Evolutionary conservation across 2,113 vertebrate species (phyloP), one percentile per base, ranked within the genome.

Genomic region (Hyperoodon ampullatus): DNA sequence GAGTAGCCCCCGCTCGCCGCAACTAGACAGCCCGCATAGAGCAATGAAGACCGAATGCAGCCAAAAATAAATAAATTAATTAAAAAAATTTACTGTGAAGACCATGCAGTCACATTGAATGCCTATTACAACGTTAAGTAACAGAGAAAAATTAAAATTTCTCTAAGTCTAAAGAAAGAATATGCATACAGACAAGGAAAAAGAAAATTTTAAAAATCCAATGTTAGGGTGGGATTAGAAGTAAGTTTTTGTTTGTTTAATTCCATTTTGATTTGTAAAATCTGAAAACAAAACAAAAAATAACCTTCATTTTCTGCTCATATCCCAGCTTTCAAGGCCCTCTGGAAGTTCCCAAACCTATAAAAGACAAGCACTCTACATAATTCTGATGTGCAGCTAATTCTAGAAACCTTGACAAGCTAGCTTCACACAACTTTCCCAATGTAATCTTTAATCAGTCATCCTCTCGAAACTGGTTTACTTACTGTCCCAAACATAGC

Each of bases 241-340:
- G 10, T 68, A 18, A 90, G 39, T 63, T 70, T 71, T n/a, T 50
- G n/a, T 12, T 78, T 78, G 19, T 60, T 90, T 60, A 80, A 13
- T 88, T 88, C 16, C n/a, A 84, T 39, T 53, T 8, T 63, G 63
- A 61, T 60, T 72, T 93, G 35, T 72, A 90, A 87, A 88, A 53
- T 83, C 14, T 55, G 71, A 84, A 87, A 92, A 26, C 19, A 93
- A 66, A 87, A 88, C 8, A 84, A 93, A 92, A 92, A 68, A 78
- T 30, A 70, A 93, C 53, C 8, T 58, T 88, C 18, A 92, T 65
- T 94, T 78, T 86, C n/a, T 82, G 23, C 24, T 82, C 72, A 90
- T 0, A 42, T 10, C 26, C 10, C 39, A 83, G 42, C 26, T 90
- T 93, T 65, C 53, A 96, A 86, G 44, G 39, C 39, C 16, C 28